Evolutionary conservation across 64 coral and sea anemone genomes (phyloP).

Genomic region (Porites lutea): DNA sequence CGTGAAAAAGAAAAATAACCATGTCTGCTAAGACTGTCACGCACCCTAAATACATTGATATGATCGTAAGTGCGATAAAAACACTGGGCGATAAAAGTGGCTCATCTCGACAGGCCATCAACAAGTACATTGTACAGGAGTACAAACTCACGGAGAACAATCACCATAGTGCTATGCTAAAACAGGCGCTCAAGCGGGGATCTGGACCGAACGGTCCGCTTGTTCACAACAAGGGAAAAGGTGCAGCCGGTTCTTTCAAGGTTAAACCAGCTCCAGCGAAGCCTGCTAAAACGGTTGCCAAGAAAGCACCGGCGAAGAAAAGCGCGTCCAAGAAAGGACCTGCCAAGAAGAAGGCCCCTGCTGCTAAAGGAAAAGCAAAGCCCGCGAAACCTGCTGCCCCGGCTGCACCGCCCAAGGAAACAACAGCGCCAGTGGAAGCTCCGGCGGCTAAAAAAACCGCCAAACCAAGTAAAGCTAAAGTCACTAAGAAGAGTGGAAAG

Average conservation of each 20-base stretch:
- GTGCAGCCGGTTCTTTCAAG: conserved; percentile 87
- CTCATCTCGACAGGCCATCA: conserved; percentile 88
- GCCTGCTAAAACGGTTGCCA: conserved; percentile 65
- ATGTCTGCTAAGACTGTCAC: conserved; percentile 4
- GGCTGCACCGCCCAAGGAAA: neutral
- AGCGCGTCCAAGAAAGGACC: conserved; percentile 26
- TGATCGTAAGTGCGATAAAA: conserved; percentile 77
- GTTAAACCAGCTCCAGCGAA: conserved; percentile 62
- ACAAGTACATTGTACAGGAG: conserved; percentile 91
- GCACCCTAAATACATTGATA: conserved; percentile 93
- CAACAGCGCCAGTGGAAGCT: neutral
- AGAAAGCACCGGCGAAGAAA: conserved; percentile 58
- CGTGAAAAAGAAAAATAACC: conserved; percentile 5
- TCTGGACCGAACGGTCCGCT: conserved; percentile 62
- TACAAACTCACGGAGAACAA: conserved; percentile 88
- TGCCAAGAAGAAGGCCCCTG: conserved; percentile 1
- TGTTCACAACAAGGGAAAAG: conserved; percentile 87
- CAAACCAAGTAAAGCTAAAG: conserved; percentile 31
- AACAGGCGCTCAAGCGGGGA: conserved; percentile 73
- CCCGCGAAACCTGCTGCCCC: neutral
- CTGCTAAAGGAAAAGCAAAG: conserved; percentile 17
- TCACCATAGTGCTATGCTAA: conserved; percentile 80
- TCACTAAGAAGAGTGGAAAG: conserved; percentile 45
- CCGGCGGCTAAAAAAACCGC: conserved; percentile 35
- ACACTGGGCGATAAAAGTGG: conserved; percentile 73